Base-by-base conservation (phyloP, 1,140 invertebrate genomes). In the Fopius arisanus region DNA sequence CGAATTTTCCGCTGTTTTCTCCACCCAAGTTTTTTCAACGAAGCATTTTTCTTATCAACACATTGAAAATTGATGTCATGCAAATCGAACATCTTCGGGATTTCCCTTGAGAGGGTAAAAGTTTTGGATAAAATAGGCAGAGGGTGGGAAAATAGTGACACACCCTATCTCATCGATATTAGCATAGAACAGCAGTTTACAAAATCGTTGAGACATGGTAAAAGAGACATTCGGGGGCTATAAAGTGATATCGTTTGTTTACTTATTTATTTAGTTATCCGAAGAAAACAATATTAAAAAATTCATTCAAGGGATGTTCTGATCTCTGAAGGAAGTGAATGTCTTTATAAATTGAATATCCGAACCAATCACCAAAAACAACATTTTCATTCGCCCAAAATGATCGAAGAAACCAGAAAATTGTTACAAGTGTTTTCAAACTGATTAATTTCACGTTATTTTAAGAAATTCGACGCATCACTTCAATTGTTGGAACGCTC, bases 131-230 rank as follows among this genome's bases (percentile, higher is more conserved):
- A 63, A 40, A 65, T 29, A 68, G 40, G 48, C 69, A 51, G 31
- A 67, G 62, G 26, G 26, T 33, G 29, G 9, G n/a, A 31, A 65
- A 31, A 65, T 65, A 65, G 14, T 33, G 26, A 65, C 29, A 65
- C 80, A 81, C 79, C 79, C 76, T 78, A 82, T 81, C 81, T 85
- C 84, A 86, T 86, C 82, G 83, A 83, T 86, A 86, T 87, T 87
- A 84, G 85, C 85, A 87, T 87, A 85, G 83, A 85, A 85, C 80
- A 83, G 80, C 83, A 86, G 82, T 87, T 87, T 84, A 82, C 84
- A 84, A 87, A 87, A 87, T 86, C 85, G 84, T 86, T 86, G 84
- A 78, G 78, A 77, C 74, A 75, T 78, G 70, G 78, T 75, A 79
- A 84, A 86, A 77, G 82, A 81, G 78, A 83, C 85, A 77, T 83